These are phyloP conservation scores for Forpus xanthops DNA, from an alignment of 2,797 vertebrate species.

Conservation along the genomic window DNA sequence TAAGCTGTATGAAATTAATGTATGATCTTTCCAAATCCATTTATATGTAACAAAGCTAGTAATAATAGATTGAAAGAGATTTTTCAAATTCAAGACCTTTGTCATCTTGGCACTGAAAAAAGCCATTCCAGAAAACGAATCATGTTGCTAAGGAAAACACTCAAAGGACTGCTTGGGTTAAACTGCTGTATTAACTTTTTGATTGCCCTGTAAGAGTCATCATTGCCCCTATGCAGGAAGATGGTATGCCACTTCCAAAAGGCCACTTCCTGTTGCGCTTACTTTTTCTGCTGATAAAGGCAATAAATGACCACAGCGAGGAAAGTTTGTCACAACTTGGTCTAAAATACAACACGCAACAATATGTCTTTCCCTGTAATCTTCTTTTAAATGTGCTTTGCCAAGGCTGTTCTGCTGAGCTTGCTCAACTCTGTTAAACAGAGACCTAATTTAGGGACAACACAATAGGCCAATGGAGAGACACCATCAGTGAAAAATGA, in stretches of 20 bases:
- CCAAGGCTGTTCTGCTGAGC: not conserved
- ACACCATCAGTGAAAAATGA: slow-evolving; percentile 43
- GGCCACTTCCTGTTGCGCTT: not conserved
- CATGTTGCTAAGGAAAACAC: not conserved
- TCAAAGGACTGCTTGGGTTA: not conserved
- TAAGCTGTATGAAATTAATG: not conserved
- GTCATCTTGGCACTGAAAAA: not conserved
- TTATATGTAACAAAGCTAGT: not conserved
- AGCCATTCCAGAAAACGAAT: not conserved
- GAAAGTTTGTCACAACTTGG: slow-evolving; percentile 1
- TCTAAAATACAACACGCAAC: not conserved
- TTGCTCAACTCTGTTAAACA: slow-evolving; percentile 5
- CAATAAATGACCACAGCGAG: not conserved
- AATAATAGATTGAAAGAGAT: not conserved
- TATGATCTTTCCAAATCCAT: not conserved
- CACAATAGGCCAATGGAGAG: not conserved
- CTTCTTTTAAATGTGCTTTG: slow-evolving; percentile 29
- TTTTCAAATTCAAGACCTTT: slow-evolving; percentile 5
- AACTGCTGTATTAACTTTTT: not conserved
- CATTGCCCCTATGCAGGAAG: not conserved
- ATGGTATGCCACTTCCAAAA: not conserved
- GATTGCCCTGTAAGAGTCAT: not conserved
- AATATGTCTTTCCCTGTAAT: slow-evolving; percentile 7
- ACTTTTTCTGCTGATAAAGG: not conserved
- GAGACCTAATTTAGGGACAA: slow-evolving; percentile 16